A percentile compares a stretch with the other conserved stretches of the same genome.
phyloP scores from a whole-genome alignment of 2,797 vertebrate genomes.

The Pseudochirops corinnae region DNA sequence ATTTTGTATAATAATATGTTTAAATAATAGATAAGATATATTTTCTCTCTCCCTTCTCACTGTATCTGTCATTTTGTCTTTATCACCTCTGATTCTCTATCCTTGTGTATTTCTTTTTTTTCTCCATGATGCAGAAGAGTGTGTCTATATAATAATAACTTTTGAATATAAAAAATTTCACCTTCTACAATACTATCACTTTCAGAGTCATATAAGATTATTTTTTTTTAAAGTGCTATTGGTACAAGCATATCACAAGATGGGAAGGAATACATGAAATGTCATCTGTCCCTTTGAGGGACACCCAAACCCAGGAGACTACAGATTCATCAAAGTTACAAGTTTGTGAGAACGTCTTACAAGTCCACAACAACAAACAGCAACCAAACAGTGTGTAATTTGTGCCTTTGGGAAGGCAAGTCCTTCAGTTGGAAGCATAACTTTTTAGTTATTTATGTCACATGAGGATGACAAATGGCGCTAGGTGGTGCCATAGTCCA shows the following conservation, averaged over 20 bases:
- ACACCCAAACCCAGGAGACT: neutral
- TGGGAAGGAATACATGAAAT: neutral
- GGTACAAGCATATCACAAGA: neutral
- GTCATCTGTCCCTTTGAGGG: neutral
- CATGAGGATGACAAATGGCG: neutral
- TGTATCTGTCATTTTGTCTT: neutral
- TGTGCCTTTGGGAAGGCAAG: neutral
- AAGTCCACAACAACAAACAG: neutral
- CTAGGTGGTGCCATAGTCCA: neutral
- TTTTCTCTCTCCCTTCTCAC: neutral
- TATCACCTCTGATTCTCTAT: neutral
- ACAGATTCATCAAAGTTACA: neutral
- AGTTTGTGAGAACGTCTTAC: neutral
- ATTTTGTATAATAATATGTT: neutral
- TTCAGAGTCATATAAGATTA: neutral
- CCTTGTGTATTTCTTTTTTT: neutral
- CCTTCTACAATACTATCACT: neutral
- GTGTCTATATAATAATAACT: neutral
- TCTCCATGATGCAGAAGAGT: neutral
- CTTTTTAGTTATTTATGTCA: neutral
- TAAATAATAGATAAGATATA: neutral
- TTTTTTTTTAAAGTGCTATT: neutral
- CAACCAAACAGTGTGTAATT: neutral
- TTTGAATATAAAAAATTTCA: neutral
- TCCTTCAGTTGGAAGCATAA: neutral